Conservation (phyloP, 2,113 vertebrate species). For the Spheniscus mendiculus region DNA sequence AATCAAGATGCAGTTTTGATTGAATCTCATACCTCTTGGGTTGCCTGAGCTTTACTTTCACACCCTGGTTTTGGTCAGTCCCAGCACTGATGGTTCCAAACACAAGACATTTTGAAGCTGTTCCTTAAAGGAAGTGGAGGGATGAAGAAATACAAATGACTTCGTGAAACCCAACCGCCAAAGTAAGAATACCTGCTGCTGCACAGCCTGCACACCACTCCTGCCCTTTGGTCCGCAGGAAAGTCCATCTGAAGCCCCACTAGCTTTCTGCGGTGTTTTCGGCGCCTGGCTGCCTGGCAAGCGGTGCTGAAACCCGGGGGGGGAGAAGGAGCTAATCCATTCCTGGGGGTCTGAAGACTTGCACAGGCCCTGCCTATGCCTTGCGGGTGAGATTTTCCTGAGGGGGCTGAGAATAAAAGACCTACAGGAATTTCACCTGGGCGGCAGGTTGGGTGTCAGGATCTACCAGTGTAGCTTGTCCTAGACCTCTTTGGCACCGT, state of each 20-base stretch:
- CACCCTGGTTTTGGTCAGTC: not conserved
- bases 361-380: not conserved
- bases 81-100: fast-evolving
- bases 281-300: not conserved
- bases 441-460: not conserved
- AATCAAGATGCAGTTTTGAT: not conserved
- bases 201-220: not conserved
- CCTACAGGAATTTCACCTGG: fast-evolving
- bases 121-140: not conserved
- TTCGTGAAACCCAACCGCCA: not conserved
- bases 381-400: not conserved
- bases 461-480: not conserved
- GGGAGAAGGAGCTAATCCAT: not conserved
- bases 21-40: not conserved
- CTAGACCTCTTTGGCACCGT: fast-evolving
- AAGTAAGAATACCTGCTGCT: not conserved
- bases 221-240: not conserved
- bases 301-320: not conserved
- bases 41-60: not conserved
- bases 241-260: not conserved
- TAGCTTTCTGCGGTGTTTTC: not conserved
- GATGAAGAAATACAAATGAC: not conserved
- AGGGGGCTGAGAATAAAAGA: not conserved
- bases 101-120: fast-evolving
- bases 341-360: not conserved